Percentiles rank a stretch among this genome's conserved stretches.
Conservation (phyloP, 2,113 vertebrate species). For the Malurus elegans region DNA sequence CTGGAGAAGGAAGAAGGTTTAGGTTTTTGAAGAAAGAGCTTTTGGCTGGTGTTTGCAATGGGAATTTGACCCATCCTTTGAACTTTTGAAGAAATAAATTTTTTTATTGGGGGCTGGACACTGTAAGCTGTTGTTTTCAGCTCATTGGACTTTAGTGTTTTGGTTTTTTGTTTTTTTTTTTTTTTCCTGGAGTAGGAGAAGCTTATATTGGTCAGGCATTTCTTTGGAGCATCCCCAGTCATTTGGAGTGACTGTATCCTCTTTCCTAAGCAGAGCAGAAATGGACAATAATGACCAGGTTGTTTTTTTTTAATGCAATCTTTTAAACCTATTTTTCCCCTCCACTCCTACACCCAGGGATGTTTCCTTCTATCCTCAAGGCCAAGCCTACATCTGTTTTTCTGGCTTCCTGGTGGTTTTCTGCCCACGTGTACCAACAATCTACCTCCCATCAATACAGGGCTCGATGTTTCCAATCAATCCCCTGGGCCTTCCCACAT, state of each 20-base stretch:
- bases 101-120: not conserved
- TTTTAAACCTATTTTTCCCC: not conserved
- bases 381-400: not conserved
- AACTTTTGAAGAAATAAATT: not conserved
- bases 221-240: not conserved
- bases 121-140: not conserved
- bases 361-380: not conserved
- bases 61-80: not conserved
- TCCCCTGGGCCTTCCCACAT: slow-evolving; percentile 36
- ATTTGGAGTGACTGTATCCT: not conserved
- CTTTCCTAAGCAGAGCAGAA: not conserved
- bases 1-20: fast-evolving
- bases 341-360: not conserved
- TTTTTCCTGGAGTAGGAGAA: not conserved
- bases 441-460: slow-evolving; percentile 6
- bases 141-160: not conserved
- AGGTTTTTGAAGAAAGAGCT: not conserved
- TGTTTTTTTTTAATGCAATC: not conserved
- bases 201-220: not conserved
- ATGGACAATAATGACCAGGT: not conserved
- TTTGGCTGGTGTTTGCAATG: not conserved
- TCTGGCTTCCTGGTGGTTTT: slow-evolving; percentile 27
- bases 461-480: slow-evolving; percentile 15
- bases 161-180: not conserved
- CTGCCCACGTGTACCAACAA: not conserved